Conservation (phyloP, 1,140 invertebrate species). For the Bombus superbus region DNA sequence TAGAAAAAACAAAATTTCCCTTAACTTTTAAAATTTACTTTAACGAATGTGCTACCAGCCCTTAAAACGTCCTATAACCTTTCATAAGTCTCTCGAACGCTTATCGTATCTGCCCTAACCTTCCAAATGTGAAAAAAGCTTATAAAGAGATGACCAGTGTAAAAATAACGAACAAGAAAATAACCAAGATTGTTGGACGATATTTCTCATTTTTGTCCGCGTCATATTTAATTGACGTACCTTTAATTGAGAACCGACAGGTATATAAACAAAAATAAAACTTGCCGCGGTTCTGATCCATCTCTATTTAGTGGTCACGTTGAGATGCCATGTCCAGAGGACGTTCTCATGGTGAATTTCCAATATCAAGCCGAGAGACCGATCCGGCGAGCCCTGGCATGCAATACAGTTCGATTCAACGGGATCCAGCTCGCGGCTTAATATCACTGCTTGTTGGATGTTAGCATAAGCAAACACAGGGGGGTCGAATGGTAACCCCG, state of each 20-base stretch:
- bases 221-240: slow-evolving; percentile 37
- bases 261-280: slow-evolving; percentile 33
- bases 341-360: slow-evolving; percentile 59
- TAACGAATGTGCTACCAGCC: background rate
- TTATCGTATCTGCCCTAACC: background rate
- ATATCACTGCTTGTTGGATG: slow-evolving; percentile 64
- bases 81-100: background rate
- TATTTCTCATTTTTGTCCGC: background rate
- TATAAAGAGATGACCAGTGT: no score
- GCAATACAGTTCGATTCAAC: slow-evolving; percentile 51
- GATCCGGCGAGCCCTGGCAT: slow-evolving; percentile 25
- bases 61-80: background rate
- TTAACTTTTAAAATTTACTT: background rate
- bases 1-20: no score
- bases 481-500: slow-evolving; percentile 24
- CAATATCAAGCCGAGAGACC: slow-evolving; percentile 58
- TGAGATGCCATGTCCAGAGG: slow-evolving; percentile 65
- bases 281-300: background rate
- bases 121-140: no score
- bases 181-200: background rate
- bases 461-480: slow-evolving; percentile 67
- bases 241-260: slow-evolving; percentile 4
- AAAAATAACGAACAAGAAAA: slow-evolving; percentile 1
- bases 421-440: slow-evolving; percentile 58
- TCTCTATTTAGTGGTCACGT: slow-evolving; percentile 53